These are phyloP conservation scores for Melanostoma mellinum DNA, from an alignment of 2,888 invertebrate species.

Conservation along the genomic window DNA sequence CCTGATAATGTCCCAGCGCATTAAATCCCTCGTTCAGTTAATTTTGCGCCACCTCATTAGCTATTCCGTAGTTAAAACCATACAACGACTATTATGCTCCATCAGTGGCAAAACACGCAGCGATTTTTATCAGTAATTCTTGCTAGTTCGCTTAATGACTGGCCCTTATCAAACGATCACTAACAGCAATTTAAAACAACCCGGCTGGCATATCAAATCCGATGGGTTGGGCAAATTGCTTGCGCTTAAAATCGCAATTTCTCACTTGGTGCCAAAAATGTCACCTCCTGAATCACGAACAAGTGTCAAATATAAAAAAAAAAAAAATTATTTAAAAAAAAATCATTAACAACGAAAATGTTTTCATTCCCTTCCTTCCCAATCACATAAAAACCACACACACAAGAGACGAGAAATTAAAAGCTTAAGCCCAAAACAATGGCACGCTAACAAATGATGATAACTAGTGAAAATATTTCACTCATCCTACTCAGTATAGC, in stretches of 20 bases:
- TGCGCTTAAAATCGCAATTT: constrained; percentile 68
- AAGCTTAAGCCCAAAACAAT: constrained; percentile 65
- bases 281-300: constrained; percentile 65
- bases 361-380: constrained; percentile 48
- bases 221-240: constrained; percentile 58
- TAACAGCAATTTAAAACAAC: constrained; percentile 40
- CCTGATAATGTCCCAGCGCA: constrained; percentile 20
- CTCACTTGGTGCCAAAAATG: constrained; percentile 69
- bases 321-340: background rate
- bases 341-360: constrained; percentile 40
- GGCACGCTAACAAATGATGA: constrained; percentile 55
- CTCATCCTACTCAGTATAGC: constrained; percentile 36
- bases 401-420: constrained; percentile 53
- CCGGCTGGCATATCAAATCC: background rate
- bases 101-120: constrained; percentile 24
- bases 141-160: constrained; percentile 55
- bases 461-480: constrained; percentile 72
- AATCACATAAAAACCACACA: background rate
- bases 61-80: constrained; percentile 30
- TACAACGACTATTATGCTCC: constrained; percentile 12
- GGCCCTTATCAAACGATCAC: constrained; percentile 45
- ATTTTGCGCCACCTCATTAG: constrained; percentile 28
- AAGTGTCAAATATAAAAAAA: constrained; percentile 61
- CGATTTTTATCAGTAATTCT: constrained; percentile 54
- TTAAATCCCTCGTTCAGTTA: constrained; percentile 9